Evolutionary conservation across 2,888 invertebrate species (phyloP).

Genomic region (Brachycybe producta): DNA sequence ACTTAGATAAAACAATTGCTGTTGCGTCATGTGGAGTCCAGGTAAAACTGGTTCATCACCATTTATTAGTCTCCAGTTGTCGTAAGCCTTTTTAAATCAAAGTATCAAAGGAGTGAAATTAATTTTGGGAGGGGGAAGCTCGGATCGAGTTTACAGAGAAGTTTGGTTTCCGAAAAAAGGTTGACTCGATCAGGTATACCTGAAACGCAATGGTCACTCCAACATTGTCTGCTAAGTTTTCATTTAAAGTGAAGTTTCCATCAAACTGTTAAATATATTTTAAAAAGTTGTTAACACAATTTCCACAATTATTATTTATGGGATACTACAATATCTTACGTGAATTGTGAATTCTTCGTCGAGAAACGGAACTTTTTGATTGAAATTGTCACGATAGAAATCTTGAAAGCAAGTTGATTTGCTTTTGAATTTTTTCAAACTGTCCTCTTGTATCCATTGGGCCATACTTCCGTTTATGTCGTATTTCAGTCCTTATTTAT

Average conservation of each 20-base stretch:
- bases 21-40: conserved; percentile 36
- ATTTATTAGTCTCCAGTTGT: conserved; percentile 19
- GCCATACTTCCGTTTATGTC: not conserved
- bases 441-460: not conserved
- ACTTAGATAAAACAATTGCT: conserved; percentile 41
- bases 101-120: not conserved
- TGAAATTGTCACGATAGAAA: not conserved
- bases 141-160: too few relatives aligned
- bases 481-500: conserved; percentile 1
- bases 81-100: conserved; percentile 28
- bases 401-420: not conserved
- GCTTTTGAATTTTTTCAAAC: not conserved
- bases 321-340: not conserved
- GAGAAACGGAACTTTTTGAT: not conserved
- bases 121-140: too few relatives aligned
- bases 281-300: not conserved
- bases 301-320: not conserved
- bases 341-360: not conserved
- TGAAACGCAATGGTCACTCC: conserved; percentile 36
- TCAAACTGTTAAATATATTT: conserved; percentile 35
- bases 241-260: conserved; percentile 41
- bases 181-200: conserved; percentile 23
- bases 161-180: not conserved
- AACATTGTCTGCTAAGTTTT: conserved; percentile 42
- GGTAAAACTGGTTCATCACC: conserved; percentile 33